Evolutionary conservation across 1,140 invertebrate genomes (phyloP), one percentile per base, ranked within the genome.

Genomic region (Heliconius melpomene): DNA sequence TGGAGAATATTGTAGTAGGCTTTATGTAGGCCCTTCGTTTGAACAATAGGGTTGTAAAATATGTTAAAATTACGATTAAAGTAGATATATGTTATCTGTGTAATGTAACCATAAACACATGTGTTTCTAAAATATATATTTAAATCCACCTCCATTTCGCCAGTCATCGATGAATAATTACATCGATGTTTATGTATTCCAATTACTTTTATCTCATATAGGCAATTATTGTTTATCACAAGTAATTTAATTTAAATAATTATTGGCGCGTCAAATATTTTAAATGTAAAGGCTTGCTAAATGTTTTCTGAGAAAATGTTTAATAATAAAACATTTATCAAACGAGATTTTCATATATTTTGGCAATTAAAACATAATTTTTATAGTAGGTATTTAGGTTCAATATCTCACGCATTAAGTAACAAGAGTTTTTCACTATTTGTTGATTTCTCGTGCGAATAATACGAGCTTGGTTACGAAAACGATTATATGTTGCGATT

Each of bases 401-500:
- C 18, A 23, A 60, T 60, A 26, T 60, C 1, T 9, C 8, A 60
- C 9, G 57, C n/a, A 20, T 60, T 60, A 11, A 66, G n/a, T 66
- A 66, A 29, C 60, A 66, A 13, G 26, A 29, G 60, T 13, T 29
- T 66, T 66, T 66, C 60, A 16, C 23, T 29, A 5, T 23, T 29
- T 66, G 60, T 66, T 26, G 60, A 66, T 29, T 29, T 66, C 60
- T 66, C 26, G 60, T 3, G 60, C 60, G 13, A 66, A 66, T 66
- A 66, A 66, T 29, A 66, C 26, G 11, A 29, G 29, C 60, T 66
- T 66, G 23, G 60, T 26, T 66, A 66, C 60, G 60, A 66, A 71
- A 79, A 79, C 23, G 72, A 82, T 72, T 79, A 23, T 36, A 78
- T 77, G 79, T 84, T 89, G 88, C 87, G 84, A 88, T 90, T 90